Base-by-base conservation (phyloP, 2,888 invertebrate species). In the Gari tellinella region DNA sequence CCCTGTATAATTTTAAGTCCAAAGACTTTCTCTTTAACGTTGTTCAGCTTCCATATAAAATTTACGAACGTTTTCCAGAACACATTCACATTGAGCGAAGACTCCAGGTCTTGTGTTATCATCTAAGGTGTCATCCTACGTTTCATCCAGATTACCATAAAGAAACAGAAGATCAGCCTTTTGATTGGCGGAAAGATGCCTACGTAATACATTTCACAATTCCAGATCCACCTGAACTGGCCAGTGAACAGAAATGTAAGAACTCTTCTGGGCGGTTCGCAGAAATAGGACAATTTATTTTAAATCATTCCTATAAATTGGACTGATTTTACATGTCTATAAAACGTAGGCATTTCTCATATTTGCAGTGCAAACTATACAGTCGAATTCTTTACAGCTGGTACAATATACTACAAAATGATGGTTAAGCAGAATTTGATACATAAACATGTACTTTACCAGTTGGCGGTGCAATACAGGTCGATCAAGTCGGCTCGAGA, bases 161-260 rank as follows among this genome's bases (percentile, higher is more conserved):
- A 40, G 88, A 86, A 58, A 74, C 80, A n/a, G 72, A 80, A 15
- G 82, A 79, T 5, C 83, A 85, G 57, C 82, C 83, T 26, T 86
- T 89, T 72, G 81, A 90, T 79, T 90, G 90, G 90, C 56, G 73
- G 23, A 82, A 58, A 17, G 89, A 90, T 23, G 83, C 81, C 12
- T 89, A 87, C 56, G 80, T 90, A n/a, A 86, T 90, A 56, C 91
- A 91, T 74, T 89, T 88, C 78, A 90, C 90, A 0, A 83, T 83
- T 61, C 90, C 90, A 0, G 89, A 90, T 56, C 90, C 90, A 0
- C 73, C 72, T 0, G 89, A 88, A 61, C 82, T 82, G 8, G 61
- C 65, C n/a, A 86, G 85, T 63, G 76, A 80, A 41, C 60, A 60
- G 0, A 61, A 74, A 1, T 73, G 88, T 26, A 48, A 61, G 23